Base-by-base conservation (phyloP, 2,888 invertebrate genomes). In the Perizoma flavofasciatum region DNA sequence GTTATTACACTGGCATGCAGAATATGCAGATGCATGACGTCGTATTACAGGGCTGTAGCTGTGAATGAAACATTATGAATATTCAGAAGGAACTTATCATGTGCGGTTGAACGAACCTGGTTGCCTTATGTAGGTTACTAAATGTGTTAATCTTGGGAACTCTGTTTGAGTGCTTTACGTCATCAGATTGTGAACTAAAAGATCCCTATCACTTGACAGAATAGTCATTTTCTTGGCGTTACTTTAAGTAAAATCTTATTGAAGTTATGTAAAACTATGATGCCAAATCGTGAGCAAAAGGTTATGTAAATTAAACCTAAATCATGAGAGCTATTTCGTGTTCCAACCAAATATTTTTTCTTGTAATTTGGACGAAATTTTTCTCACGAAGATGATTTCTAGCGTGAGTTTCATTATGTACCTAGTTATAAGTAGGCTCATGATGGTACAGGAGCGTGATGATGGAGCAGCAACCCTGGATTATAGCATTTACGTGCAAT, bases 1-100 rank as follows among this genome's bases (percentile, higher is more conserved):
- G 55, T 68, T 76, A 78, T 80, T 77, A 78, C 61, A 60, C 48
- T 51, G 72, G 73, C 74, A 77, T 71, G 68, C 69, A 44, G 66
- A 67, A 52, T 58, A 41, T 56, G 58, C 60, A 64, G 69, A 67
- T 63, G 55, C 59, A 66, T 70, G 69, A 66, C 62, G 65, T 67
- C 67, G 61, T 66, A 70, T 70, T 61, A 72, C 65, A 74, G 63
- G 63, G 59, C 44, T 65, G 59, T 48, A 33, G 48, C 61, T 39
- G 43, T 49, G 43, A 61, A 55, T 60, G 50, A 47, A 39, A 41
- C 47, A 9, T 41, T 41, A 35, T 45, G 10, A 22, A 8, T 45
- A 46, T 34, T 45, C 33, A 49, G 34, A 10, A 35, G 47, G 50
- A 50, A 47, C 11, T 45, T 48, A 40, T 49, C 37, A 43, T 11